Base-by-base conservation (phyloP, 2,797 vertebrate genomes). In the Trachops cirrhosus region DNA sequence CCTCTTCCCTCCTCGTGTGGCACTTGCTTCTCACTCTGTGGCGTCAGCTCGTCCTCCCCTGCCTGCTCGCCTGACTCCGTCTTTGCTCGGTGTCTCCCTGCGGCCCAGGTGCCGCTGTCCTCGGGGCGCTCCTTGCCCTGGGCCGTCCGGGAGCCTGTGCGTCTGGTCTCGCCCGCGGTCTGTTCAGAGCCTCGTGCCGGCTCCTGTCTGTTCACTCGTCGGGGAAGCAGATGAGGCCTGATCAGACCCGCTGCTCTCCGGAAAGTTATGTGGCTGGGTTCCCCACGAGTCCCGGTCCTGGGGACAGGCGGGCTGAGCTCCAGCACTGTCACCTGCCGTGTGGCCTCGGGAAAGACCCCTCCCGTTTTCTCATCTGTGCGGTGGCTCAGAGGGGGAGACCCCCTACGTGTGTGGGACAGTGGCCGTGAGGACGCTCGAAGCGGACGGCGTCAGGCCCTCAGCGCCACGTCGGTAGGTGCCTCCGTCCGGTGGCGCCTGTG, bases 341-440 rank as follows among this genome's bases (percentile, higher is more conserved):
- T 67, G 73, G 34, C 52, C 39, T 41, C 41, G 41, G 7, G 57
- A 4, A 19, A n/a, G 34, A 52, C 19, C n/a, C 57, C 1, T 19
- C 52, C 9, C 37, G 9, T 11, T 34, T 46, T 26, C 50, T 9
- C 11, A 3, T 32, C 32, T 0, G 0, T 6, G 6, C 24, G 9
- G 14, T 0, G 1, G n/a, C 21, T 4, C 37, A 2, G 4, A 19
- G 39, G 26, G 18, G 22, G 48, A 41, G 6, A 0, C 21, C 18
- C 50, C 41, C 0, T 7, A 0, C 29, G 29, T 5, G 1, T 8
- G 3, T 0, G 24, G 3, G 9, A 4, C 16, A 5, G 26, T 4
- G n/a, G 8, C 9, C 16, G 0, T 0, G 2, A n/a, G 22, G 24
- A 3, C 29, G 9, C 16, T 24, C 0, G 5, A 32, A 16, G 41